Percentiles rank a stretch among this genome's conserved stretches.
phyloP scores from a whole-genome alignment of 2,797 vertebrate genomes.

The Margarornis squamiger region DNA sequence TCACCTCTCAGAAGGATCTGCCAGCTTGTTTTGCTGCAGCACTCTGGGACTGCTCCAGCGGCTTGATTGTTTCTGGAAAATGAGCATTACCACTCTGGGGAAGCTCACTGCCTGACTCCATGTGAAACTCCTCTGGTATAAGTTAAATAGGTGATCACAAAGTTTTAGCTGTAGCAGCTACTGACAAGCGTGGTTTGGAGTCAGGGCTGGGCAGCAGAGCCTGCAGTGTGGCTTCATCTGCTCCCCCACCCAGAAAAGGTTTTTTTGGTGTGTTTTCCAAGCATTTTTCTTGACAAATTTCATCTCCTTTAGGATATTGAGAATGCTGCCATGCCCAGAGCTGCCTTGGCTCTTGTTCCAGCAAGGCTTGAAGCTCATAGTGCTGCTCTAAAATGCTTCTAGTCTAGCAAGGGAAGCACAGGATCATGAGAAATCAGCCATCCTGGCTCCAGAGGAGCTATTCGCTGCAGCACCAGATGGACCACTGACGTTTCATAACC shows the following conservation, averaged over 20 bases:
- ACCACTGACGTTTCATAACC: rapidly evolving
- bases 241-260: rapidly evolving
- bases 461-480: neutral
- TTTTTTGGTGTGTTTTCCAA: neutral
- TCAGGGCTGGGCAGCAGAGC: neutral
- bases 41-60: neutral
- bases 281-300: neutral
- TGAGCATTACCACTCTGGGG: neutral
- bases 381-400: neutral
- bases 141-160: neutral
- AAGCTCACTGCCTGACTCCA: neutral
- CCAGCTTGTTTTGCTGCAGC: neutral
- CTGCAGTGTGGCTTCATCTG: neutral
- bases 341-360: neutral
- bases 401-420: neutral
- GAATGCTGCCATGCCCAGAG: rapidly evolving
- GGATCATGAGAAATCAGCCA: neutral
- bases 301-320: neutral
- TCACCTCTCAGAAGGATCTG: neutral
- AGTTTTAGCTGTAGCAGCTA: neutral
- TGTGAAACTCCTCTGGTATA: neutral
- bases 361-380: rapidly evolving
- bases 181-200: neutral
- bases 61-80: neutral
- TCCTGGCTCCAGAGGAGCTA: neutral